A percentile compares a stretch with the other conserved stretches of the same genome.
Evolutionary conservation across 1,140 invertebrate genomes (phyloP).

Genomic region (Mylabris phalerata): DNA sequence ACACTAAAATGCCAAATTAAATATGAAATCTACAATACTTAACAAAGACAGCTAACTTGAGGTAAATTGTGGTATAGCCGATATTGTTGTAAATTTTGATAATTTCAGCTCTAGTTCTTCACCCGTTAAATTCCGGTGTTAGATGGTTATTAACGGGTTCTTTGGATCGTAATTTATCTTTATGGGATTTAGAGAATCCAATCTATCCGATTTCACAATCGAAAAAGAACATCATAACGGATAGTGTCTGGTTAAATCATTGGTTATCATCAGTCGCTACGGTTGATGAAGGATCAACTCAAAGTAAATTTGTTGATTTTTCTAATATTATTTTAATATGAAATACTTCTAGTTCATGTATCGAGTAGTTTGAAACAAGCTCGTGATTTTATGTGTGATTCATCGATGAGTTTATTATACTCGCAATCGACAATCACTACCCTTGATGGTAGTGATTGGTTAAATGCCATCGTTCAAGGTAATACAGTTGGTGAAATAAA

Average conservation of each 20-base stretch:
- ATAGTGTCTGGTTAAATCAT: conserved; percentile 30
- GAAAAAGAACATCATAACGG: conserved; percentile 24
- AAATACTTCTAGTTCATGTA: neutral
- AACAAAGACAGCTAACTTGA: too few species aligned
- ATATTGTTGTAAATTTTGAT: too few species aligned
- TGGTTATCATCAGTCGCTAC: conserved; percentile 23
- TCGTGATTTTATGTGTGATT: conserved; percentile 21
- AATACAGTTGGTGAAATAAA: conserved; percentile 29
- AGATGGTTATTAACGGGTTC: conserved; percentile 30
- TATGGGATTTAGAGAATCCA: conserved; percentile 31
- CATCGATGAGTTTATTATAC: conserved; percentile 4
- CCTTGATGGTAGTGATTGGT: conserved; percentile 32
- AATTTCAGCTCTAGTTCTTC: conserved; percentile 17
- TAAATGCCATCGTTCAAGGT: conserved; percentile 28
- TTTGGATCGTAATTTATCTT: conserved; percentile 20
- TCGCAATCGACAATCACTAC: conserved; percentile 18
- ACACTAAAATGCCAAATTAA: too few species aligned
- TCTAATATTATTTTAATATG: neutral
- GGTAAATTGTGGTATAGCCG: too few species aligned
- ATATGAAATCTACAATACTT: too few species aligned
- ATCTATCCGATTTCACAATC: conserved; percentile 10
- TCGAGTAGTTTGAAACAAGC: conserved; percentile 9
- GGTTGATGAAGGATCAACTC: conserved; percentile 23
- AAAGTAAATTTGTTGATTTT: conserved; percentile 5
- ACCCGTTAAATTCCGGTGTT: conserved; percentile 26